Base-by-base conservation (phyloP, 2,113 vertebrate species). In the Oriolus oriolus region DNA sequence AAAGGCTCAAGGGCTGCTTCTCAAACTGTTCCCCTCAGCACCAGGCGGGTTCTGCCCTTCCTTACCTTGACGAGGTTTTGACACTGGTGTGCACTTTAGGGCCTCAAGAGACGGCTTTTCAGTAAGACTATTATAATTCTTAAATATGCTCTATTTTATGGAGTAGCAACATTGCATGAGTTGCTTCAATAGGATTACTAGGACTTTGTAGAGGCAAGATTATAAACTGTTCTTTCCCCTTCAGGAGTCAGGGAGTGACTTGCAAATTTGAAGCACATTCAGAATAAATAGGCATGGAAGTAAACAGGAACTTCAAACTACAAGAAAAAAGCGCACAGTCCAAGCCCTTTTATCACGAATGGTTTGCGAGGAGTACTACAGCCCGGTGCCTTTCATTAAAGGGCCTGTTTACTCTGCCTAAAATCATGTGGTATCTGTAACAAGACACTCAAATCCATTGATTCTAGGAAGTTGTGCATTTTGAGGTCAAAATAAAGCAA, bases 21-120 rank as follows among this genome's bases (percentile, higher is more conserved):
- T 63, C 33, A 31, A 30, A 35, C 18, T 13, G 15, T 9, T 24
- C 7, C 11, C 9, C 6, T 73, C 50, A 59, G 5, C 14, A 13
- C 3, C 0, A 0, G 7, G 2, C 21, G 52, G 16, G 1, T 15
- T 44, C 26, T 64, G 8, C 22, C 9, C 13, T 45, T 22, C 5
- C 19, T 54, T 2, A 4, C 8, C 26, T 75, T 35, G 45, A n/a
- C 3, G 2, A 49, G 20, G 12, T 60, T 80, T 24, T 12, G 22
- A 19, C 8, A 44, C 10, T 42, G 22, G 15, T 4, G 6, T 6
- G 20, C 7, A 11, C 22, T 61, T 76, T 23, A 8, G 44, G 63
- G 18, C 31, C 50, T 80, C 33, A 44, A 49, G 45, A 42, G 47
- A 84, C 79, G 12, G 26, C 50, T 80, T 80, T 66, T 91, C 9